A percentile compares a stretch with the other conserved stretches of the same genome.
These are phyloP conservation scores for Ophion costatus DNA, from an alignment of 2,888 invertebrate genomes.

Conservation along the genomic window DNA sequence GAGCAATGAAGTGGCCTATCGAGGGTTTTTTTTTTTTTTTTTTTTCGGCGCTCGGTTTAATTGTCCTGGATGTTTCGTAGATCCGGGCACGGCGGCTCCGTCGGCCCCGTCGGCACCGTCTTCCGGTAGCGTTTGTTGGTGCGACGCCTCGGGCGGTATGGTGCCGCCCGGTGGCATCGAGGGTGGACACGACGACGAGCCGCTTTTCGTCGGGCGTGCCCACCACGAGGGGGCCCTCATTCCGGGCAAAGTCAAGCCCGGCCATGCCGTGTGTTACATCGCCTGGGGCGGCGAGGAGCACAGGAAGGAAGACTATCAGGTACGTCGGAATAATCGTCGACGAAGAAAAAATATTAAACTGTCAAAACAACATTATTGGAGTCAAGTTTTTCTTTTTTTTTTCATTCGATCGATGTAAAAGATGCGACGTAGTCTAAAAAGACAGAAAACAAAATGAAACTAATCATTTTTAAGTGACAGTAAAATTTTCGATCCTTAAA, in stretches of 20 bases:
- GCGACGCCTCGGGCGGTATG: conserved; percentile 87
- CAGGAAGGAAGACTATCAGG: conserved; percentile 89
- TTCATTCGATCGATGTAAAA: no score
- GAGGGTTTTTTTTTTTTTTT: background rate
- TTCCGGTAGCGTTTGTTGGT: conserved; percentile 87
- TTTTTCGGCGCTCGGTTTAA: background rate
- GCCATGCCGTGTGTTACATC: conserved; percentile 89
- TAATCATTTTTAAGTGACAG: no score
- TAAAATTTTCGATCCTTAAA: no score
- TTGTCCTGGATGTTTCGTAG: conserved; percentile 41
- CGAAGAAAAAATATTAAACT: background rate
- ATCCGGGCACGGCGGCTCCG: conserved; percentile 65
- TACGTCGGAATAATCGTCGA: conserved; percentile 71
- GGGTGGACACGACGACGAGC: conserved; percentile 88
- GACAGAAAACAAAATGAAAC: no score
- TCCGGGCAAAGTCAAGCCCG: conserved; percentile 91
- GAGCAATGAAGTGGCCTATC: background rate
- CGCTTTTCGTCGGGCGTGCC: conserved; percentile 89
- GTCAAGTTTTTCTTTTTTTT: background rate
- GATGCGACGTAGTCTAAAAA: no score
- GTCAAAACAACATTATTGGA: background rate
- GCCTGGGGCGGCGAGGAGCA: conserved; percentile 92
- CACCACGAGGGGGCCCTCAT: conserved; percentile 89
- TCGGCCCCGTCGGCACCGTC: conserved; percentile 73
- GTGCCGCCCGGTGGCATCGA: conserved; percentile 91